phyloP scores from a whole-genome alignment of 2,113 vertebrate genomes.

The Anhinga anhinga region DNA sequence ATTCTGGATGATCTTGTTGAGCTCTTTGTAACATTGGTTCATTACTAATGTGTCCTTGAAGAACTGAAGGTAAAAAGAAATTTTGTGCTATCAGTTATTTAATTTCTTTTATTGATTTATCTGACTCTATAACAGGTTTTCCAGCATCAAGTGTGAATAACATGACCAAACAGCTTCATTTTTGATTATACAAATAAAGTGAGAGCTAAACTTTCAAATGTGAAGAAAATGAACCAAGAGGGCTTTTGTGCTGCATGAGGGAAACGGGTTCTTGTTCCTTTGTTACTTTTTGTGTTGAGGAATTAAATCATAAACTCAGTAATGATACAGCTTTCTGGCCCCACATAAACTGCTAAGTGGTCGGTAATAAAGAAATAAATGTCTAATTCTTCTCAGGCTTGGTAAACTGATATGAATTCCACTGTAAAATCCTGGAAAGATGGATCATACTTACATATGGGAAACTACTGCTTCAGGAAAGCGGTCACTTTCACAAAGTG shows the following conservation, averaged over 20 bases:
- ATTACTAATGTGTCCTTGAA: background rate
- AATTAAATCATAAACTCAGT: background rate
- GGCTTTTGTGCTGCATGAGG: background rate
- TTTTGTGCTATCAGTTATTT: background rate
- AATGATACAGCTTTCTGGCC: background rate
- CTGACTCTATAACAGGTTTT: background rate
- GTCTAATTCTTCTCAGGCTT: background rate
- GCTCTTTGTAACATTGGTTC: background rate
- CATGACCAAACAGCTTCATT: background rate
- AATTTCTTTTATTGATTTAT: slow-evolving; percentile 45
- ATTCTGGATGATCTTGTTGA: background rate
- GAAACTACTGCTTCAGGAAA: background rate
- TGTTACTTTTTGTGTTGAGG: background rate
- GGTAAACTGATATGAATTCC: background rate
- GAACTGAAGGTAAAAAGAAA: background rate
- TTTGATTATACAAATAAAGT: background rate
- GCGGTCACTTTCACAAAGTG: background rate
- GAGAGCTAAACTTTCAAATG: background rate
- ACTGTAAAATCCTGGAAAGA: background rate
- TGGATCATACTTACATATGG: background rate
- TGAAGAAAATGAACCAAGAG: background rate
- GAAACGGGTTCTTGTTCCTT: background rate
- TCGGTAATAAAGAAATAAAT: background rate
- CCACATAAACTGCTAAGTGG: background rate
- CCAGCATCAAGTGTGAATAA: background rate